A percentile compares a stretch with the other conserved stretches of the same genome.
Evolutionary conservation across 2,113 vertebrate species (phyloP).

Genomic region (Craseonycteris thonglongyai): DNA sequence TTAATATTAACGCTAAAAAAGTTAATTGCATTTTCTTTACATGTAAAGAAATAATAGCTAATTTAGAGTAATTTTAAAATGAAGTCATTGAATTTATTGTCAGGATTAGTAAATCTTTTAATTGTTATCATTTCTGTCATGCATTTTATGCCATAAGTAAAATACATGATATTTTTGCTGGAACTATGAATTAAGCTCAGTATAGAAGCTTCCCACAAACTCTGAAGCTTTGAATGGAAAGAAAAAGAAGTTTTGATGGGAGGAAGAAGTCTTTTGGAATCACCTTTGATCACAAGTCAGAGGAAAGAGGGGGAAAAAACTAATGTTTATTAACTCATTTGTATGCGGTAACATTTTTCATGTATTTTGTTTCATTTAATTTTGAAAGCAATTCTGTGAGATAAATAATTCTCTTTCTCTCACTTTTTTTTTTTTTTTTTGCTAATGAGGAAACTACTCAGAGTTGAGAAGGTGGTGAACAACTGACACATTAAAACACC

Average conservation of each 20-base stretch:
- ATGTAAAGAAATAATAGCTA: background rate
- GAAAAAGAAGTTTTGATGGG: background rate
- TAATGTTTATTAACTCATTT: background rate
- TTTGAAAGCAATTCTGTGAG: background rate
- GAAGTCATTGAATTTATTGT: background rate
- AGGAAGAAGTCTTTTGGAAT: background rate
- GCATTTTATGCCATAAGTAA: background rate
- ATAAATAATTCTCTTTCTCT: too few species aligned
- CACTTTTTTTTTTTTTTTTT: background rate
- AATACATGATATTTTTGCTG: background rate
- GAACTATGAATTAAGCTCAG: background rate
- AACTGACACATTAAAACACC: background rate
- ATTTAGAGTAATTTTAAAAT: background rate
- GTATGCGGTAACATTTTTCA: background rate
- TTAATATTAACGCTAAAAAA: background rate
- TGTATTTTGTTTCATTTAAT: background rate
- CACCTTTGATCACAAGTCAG: background rate
- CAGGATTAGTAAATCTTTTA: background rate
- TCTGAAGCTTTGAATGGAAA: background rate
- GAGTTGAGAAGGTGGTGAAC: background rate
- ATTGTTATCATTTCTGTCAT: background rate
- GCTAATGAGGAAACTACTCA: background rate
- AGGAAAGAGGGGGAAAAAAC: background rate
- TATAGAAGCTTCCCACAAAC: background rate
- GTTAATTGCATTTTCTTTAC: background rate